Base-by-base conservation (phyloP, 1,140 invertebrate species). In the Phthorimaea operculella region DNA sequence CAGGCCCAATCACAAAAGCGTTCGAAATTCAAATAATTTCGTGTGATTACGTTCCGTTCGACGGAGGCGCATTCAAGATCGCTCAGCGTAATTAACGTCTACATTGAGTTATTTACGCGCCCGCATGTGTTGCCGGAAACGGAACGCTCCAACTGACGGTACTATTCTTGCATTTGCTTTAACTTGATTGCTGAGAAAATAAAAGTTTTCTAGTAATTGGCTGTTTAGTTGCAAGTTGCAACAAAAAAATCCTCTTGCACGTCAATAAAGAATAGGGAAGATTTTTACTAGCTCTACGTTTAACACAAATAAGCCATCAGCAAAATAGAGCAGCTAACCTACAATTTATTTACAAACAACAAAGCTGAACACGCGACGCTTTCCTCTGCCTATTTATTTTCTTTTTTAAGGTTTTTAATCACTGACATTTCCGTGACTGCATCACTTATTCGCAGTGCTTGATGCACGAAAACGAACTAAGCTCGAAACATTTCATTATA, bases 61-160 rank as follows among this genome's bases (percentile, higher is more conserved):
- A 57, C 28, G 45, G 28, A 59, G 42, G 44, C 59, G 57, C 57
- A 52, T 55, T 52, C 70, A 68, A 71, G 68, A 71, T 71, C 68
- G 68, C 68, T 73, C 68, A 60, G 69, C 64, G 62, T 72, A 73
- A 75, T 75, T 73, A 75, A 73, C 66, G 70, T 66, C 55, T 66
- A 73, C 75, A 75, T 69, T 75, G 76, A 83, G 78, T 79, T 81
- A 80, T 81, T 81, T 79, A 77, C 76, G 66, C 68, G 72, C 74
- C 75, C 78, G 74, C 78, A 83, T 81, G 64, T 70, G 76, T 74
- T 70, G 70, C 59, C 70, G 70, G 68, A 70, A 73, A 73, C 66
- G 73, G 64, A 65, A 65, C 67, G 63, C 18, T 15, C 12, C 62
- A 57, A 62, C 60, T 68, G 62, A 59, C 67, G 48, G 42, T 39